A percentile compares a stretch with the other conserved stretches of the same genome.
These are phyloP conservation scores for Danio rerio DNA, from an alignment of 2,113 vertebrate species.

Conservation along the genomic window DNA sequence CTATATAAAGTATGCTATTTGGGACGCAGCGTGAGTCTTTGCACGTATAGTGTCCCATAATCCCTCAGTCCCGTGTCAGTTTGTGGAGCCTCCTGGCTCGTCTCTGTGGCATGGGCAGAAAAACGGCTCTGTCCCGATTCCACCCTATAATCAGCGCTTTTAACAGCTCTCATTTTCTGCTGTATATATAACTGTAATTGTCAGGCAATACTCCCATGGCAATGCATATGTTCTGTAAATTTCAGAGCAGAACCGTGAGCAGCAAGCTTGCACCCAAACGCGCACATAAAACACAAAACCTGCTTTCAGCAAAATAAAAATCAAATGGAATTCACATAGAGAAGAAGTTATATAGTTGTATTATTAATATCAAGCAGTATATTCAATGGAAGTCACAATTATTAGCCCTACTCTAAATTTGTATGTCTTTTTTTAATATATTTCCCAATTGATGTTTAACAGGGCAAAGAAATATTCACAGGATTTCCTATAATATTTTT, in stretches of 20 bases:
- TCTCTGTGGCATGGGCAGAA: constrained; percentile 42
- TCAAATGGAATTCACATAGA: too few relatives aligned
- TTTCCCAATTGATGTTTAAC: too few relatives aligned
- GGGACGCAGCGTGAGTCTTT: background rate
- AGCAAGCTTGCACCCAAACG: constrained; percentile 37
- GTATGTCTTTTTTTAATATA: too few relatives aligned
- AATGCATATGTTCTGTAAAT: constrained; percentile 73
- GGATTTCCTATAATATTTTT: too few relatives aligned
- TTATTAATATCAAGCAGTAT: too few relatives aligned
- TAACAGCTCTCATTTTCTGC: constrained; percentile 79
- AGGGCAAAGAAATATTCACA: too few relatives aligned
- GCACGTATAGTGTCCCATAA: background rate
- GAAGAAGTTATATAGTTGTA: too few relatives aligned
- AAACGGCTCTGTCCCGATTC: constrained; percentile 51
- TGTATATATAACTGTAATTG: constrained; percentile 84
- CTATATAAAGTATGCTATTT: too few relatives aligned
- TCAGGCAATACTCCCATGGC: constrained; percentile 74
- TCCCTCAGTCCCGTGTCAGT: background rate
- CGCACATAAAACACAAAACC: constrained; percentile 12
- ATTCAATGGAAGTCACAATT: too few relatives aligned
- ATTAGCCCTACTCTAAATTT: too few relatives aligned
- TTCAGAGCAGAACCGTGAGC: constrained; percentile 56
- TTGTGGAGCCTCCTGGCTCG: constrained; percentile 41
- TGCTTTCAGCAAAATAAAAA: background rate
- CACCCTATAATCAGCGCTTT: constrained; percentile 79